Percentiles rank a stretch among this genome's conserved stretches.
These are phyloP conservation scores for Sericinus montela DNA, from an alignment of 2,888 invertebrate genomes.

Conservation along the genomic window DNA sequence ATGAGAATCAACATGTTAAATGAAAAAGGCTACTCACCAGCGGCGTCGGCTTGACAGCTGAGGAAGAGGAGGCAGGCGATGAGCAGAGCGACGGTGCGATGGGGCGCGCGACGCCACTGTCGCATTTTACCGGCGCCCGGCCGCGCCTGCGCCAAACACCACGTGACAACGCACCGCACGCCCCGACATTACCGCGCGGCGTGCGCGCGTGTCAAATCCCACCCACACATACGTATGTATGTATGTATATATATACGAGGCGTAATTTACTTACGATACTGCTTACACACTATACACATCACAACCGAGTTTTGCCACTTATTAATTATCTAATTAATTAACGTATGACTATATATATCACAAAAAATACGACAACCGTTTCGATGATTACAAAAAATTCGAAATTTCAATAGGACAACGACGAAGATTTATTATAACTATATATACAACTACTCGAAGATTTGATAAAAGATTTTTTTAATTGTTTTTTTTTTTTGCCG, in stretches of 20 bases:
- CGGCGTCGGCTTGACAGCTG: constrained; percentile 64
- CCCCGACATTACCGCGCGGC: constrained; percentile 63
- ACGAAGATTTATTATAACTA: constrained; percentile 31
- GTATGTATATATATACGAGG: constrained; percentile 7
- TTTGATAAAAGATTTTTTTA: constrained; percentile 26
- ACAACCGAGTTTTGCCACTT: constrained; percentile 78
- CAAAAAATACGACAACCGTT: constrained; percentile 79
- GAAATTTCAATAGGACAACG: constrained; percentile 62
- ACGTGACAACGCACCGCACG: constrained; percentile 60
- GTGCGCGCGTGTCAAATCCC: constrained; percentile 42
- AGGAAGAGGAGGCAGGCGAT: constrained; percentile 68
- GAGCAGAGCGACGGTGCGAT: constrained; percentile 69
- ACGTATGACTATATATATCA: constrained; percentile 53
- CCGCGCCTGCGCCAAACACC: constrained; percentile 62
- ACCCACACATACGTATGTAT: constrained; percentile 20
- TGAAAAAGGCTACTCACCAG: constrained; percentile 53
- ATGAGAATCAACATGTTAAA: constrained; percentile 12
- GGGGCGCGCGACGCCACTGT: constrained; percentile 69
- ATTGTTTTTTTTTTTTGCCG: constrained; percentile 30
- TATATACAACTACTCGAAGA: constrained; percentile 26
- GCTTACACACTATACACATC: constrained; percentile 73
- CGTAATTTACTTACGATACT: constrained; percentile 57
- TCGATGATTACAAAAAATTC: constrained; percentile 67
- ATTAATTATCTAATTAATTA: constrained; percentile 35
- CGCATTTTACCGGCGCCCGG: constrained; percentile 77